Base-by-base conservation (phyloP, 2,888 invertebrate species). In the Resseliella maxima region DNA sequence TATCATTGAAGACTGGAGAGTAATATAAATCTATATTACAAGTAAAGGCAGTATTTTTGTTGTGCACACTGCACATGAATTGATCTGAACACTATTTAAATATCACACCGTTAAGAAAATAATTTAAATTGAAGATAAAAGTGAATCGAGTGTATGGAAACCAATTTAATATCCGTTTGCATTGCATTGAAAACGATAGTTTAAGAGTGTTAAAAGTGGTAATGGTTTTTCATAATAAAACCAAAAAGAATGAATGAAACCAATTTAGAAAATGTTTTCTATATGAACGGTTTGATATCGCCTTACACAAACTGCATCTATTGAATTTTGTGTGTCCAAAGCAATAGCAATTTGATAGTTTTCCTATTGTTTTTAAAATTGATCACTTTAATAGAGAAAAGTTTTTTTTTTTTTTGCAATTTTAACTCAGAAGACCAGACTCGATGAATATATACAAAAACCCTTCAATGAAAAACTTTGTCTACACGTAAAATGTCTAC, bases 261-360 rank as follows among this genome's bases (percentile, higher is more conserved):
- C n/a, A n/a, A n/a, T n/a, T n/a, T 45, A 45, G 45, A n/a, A 10
- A 45, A 45, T 45, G 45, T 12, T 45, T 45, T 5, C 12, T 45
- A 12, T 12, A 45, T 45, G 45, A 45, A 45, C 12, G 45, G 45
- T 45, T 45, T 45, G 8, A 45, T 45, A 10, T 45, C 45, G 45
- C 8, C 45, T 45, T 12, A 12, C 45, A 10, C 45, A 45, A 10
- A 10, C 45, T 45, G n/a, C n/a, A n/a, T 59, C 59, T 59, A n/a
- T 59, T 59, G 24, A 24, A 59, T 59, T 59, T 59, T 50, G 18
- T 24, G 12, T 15, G 72, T 72, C 27, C n/a, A 35, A 24, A 8
- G 50, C 10, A 72, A 72, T 31, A 8, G 72, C 72, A 72, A 72
- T 72, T 72, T 72, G 31, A 72, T 72, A 72, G 72, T 72, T 72